Conservation (phyloP, 2,888 invertebrate species). For the Drosophila algonquin region DNA sequence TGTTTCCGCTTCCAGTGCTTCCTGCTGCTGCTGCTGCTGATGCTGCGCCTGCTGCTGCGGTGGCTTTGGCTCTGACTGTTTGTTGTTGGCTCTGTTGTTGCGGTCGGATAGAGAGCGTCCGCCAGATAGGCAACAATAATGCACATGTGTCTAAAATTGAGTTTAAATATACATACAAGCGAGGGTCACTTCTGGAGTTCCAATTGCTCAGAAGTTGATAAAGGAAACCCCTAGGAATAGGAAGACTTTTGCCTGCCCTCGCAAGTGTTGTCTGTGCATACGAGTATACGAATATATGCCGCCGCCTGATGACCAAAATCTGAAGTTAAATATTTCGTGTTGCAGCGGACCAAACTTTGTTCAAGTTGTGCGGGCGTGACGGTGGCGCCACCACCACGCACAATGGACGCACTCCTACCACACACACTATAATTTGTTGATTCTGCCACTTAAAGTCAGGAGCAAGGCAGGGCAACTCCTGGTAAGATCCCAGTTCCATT, state of each 20-base stretch:
- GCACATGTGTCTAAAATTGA: slow-evolving; percentile 78
- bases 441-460: slow-evolving; percentile 78
- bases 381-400: slow-evolving; percentile 12
- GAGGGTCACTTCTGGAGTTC: slow-evolving; percentile 19
- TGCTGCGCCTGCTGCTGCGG: slow-evolving; percentile 57
- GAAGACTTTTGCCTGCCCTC: not conserved
- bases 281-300: slow-evolving; percentile 15
- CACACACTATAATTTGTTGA: slow-evolving; percentile 76
- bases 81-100: slow-evolving; percentile 75
- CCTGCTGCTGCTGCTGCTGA: slow-evolving; percentile 11
- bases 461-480: slow-evolving; percentile 24
- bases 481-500: slow-evolving; percentile 25
- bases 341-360: slow-evolving; percentile 63
- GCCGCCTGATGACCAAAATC: slow-evolving; percentile 68
- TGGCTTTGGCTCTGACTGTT: slow-evolving; percentile 69
- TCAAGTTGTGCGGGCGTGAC: slow-evolving; percentile 38
- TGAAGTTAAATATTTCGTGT: slow-evolving; percentile 78
- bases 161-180: slow-evolving; percentile 72
- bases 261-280: slow-evolving; percentile 14
- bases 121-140: slow-evolving; percentile 77
- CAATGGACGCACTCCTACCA: slow-evolving; percentile 23
- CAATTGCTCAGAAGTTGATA: not conserved
- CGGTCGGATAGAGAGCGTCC: slow-evolving; percentile 73
- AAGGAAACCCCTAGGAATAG: not conserved
- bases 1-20: slow-evolving; percentile 11